Base-by-base conservation (phyloP, 2,888 invertebrate species). In the Archips crataeganus region DNA sequence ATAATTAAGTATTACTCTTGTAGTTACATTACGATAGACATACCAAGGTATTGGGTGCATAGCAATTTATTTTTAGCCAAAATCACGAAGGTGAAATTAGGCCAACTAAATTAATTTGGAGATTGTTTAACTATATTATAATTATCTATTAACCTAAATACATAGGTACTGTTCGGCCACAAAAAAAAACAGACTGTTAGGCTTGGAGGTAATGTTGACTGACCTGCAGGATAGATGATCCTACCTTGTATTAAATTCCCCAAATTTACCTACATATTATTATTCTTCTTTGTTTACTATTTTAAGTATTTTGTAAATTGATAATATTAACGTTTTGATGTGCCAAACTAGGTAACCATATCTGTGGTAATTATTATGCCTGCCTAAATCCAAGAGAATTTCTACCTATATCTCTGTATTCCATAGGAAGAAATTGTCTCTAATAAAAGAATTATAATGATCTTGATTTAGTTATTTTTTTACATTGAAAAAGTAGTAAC, bases 1-100 rank as follows among this genome's bases (percentile, higher is more conserved):
- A 64, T 73, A 73, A 69, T 74, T 74, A 74, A 74, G 70, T 70
- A 74, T 74, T 74, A 74, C 65, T 59, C 60, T 64, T 63, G 34
- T 72, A 73, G 47, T 74, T 71, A 67, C 45, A 57, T 64, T 70
- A 74, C 69, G 65, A 65, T 61, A 65, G 65, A 70, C 51, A 49
- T 11, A 11, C 32, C 10, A 23, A 49, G 11, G 4, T 72, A 42
- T 60, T 60, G 51, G 34, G 69, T 65, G 60, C 49, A 63, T 59
- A 47, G 63, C 68, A 59, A 59, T 54, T 68, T 36, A 34, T 34
- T 47, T 62, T 61, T 62, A 34, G 34, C 23, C 32, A 63, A 13
- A 32, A 57, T 32, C 10, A 23, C 32, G 10, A 57, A 57, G 0
- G 11, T 57, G 10, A 4, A 32, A 32, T 32, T 11, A 57, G 32